phyloP scores from a whole-genome alignment of 1,140 invertebrate species.

The Zophobas atratus region DNA sequence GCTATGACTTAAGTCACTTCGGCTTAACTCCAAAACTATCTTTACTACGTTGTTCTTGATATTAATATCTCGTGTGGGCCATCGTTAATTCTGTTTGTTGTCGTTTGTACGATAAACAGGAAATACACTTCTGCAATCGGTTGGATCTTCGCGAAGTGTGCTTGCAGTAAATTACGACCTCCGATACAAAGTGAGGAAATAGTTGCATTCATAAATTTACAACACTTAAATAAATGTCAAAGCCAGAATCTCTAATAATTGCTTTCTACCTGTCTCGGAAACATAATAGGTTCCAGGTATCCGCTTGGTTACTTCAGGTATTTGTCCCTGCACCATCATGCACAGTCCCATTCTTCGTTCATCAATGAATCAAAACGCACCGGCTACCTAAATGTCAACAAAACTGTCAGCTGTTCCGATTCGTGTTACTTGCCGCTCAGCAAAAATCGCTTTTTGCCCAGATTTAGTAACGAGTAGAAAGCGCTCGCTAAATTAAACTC shows the following conservation, averaged over 20 bases:
- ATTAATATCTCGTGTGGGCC: not conserved
- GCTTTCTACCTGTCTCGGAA: constrained; percentile 41
- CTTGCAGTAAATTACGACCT: constrained; percentile 1
- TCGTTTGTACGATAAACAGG: constrained; percentile 25
- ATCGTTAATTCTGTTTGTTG: not conserved
- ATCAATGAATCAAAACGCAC: constrained; percentile 16
- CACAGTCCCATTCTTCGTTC: not conserved
- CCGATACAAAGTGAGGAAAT: constrained; percentile 27
- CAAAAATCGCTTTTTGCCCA: not conserved
- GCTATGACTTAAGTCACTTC: constrained; percentile 22
- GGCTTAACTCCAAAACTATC: constrained; percentile 2
- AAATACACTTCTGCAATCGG: constrained; percentile 35
- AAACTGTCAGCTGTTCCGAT: constrained; percentile 11
- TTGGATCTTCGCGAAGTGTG: constrained; percentile 20
- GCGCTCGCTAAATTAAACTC: not conserved
- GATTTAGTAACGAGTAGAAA: constrained; percentile 33
- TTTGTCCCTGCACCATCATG: not conserved
- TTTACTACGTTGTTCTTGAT: too few relatives aligned
- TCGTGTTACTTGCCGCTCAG: not conserved
- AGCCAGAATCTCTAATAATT: constrained; percentile 38
- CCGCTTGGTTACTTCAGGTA: constrained; percentile 2
- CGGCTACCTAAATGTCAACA: constrained; percentile 9
- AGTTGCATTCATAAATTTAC: constrained; percentile 9
- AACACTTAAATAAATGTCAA: constrained; percentile 26
- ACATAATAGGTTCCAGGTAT: constrained; percentile 33